Evolutionary conservation across 2,888 invertebrate species (phyloP).

Genomic region (Ectemnius lituratus): DNA sequence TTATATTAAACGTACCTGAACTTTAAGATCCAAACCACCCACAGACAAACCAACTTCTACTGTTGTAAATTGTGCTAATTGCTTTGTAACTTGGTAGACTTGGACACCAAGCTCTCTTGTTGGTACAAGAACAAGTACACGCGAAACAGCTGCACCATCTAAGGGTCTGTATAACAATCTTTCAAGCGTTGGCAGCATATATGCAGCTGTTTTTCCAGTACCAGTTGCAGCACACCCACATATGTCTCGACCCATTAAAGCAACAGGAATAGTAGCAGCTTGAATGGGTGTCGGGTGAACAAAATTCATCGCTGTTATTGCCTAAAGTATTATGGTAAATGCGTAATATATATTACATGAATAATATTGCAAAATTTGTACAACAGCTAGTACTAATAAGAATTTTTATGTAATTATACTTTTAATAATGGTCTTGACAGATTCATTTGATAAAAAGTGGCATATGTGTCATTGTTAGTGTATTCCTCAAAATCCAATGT

Average conservation of each 20-base stretch:
- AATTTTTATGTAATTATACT: conserved; percentile 71
- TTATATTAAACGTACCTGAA: conserved; percentile 73
- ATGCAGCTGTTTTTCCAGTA: conserved; percentile 98
- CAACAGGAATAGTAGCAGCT: conserved; percentile 95
- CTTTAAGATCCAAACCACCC: conserved; percentile 92
- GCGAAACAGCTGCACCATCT: conserved; percentile 83
- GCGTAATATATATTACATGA: conserved; percentile 4
- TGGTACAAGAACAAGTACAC: conserved; percentile 96
- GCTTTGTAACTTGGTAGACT: conserved; percentile 96
- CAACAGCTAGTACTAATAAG: conserved; percentile 1
- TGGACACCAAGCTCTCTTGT: conserved; percentile 98
- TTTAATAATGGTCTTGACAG: conserved; percentile 95
- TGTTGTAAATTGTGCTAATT: conserved; percentile 91
- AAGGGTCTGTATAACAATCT: conserved; percentile 92
- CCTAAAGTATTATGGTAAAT: conserved; percentile 77
- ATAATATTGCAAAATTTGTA: neutral
- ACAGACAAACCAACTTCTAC: conserved; percentile 91
- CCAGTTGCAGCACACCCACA: conserved; percentile 99
- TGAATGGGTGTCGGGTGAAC: conserved; percentile 98
- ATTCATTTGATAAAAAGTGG: conserved; percentile 96
- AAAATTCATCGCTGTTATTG: conserved; percentile 92
- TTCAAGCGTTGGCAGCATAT: conserved; percentile 98
- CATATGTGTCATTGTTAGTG: conserved; percentile 82
- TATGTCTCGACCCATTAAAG: conserved; percentile 93
- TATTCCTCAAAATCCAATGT: conserved; percentile 83